phyloP scores from a whole-genome alignment of 2,888 invertebrate genomes.

The Noctua janthina region DNA sequence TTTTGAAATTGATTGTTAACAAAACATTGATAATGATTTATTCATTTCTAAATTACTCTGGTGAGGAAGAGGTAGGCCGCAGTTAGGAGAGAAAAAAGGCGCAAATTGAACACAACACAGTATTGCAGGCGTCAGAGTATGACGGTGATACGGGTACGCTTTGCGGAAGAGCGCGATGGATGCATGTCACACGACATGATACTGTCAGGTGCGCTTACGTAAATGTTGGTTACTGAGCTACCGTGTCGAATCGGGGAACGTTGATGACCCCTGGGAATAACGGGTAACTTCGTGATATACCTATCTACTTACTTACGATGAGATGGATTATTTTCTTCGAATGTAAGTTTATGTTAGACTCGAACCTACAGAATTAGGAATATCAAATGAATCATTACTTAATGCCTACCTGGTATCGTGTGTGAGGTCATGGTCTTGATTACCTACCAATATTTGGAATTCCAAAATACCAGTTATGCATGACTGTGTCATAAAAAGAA shows the following conservation, averaged over 20 bases:
- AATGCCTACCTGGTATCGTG: slow-evolving; percentile 33
- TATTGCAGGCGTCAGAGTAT: slow-evolving; percentile 82
- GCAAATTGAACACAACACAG: slow-evolving; percentile 72
- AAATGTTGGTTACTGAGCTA: slow-evolving; percentile 80
- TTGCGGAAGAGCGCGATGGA: slow-evolving; percentile 82
- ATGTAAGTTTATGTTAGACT: slow-evolving; percentile 6
- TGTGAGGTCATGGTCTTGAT: slow-evolving; percentile 62
- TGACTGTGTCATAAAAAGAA: slow-evolving; percentile 46
- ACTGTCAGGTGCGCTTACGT: slow-evolving; percentile 74
- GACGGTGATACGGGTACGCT: slow-evolving; percentile 76
- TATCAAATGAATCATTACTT: slow-evolving; percentile 57
- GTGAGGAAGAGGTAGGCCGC: slow-evolving; percentile 81
- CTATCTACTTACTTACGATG: not conserved
- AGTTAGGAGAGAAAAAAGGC: slow-evolving; percentile 75
- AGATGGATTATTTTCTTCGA: not conserved
- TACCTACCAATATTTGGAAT: slow-evolving; percentile 53
- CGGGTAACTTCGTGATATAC: slow-evolving; percentile 45
- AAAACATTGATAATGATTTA: slow-evolving; percentile 77
- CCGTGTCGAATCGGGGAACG: slow-evolving; percentile 78
- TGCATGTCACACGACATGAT: slow-evolving; percentile 73
- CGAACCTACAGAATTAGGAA: slow-evolving; percentile 19
- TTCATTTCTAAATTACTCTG: slow-evolving; percentile 83
- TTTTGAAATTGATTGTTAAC: slow-evolving; percentile 64
- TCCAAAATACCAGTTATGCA: slow-evolving; percentile 56
- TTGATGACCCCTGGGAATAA: slow-evolving; percentile 69